Conservation (phyloP, 2,113 vertebrate species). For the Elephas maximus region DNA sequence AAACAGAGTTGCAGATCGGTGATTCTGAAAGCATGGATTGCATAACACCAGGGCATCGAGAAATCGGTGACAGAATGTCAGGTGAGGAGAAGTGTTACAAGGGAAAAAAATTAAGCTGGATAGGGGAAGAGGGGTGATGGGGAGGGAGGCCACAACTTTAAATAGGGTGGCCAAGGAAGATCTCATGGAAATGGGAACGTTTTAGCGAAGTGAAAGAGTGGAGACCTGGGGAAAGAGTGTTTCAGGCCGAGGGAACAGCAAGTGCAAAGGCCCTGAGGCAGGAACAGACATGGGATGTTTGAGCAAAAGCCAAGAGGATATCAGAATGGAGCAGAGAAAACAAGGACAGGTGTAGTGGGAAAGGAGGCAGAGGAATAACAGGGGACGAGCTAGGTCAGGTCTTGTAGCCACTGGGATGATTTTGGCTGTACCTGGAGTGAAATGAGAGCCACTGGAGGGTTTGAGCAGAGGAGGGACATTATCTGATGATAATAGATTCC, state of each 20-base stretch:
- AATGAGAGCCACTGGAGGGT: background rate
- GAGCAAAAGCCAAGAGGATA: background rate
- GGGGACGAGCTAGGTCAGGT: accelerated
- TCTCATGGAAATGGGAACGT: background rate
- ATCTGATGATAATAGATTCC: background rate
- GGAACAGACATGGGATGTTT: background rate
- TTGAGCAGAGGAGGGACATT: background rate
- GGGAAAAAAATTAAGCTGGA: background rate
- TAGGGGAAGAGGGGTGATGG: background rate
- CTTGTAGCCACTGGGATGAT: background rate
- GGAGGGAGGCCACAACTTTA: background rate
- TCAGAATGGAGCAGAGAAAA: background rate
- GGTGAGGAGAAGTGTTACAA: background rate
- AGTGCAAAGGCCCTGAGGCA: background rate
- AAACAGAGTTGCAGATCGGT: background rate
- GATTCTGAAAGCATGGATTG: background rate
- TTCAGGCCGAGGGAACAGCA: background rate
- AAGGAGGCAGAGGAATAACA: background rate
- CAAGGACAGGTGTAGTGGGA: accelerated
- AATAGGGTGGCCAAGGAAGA: background rate
- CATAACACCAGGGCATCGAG: background rate
- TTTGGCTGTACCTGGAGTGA: background rate
- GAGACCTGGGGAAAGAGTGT: background rate
- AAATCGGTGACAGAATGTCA: background rate
- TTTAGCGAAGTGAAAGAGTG: background rate